Evolutionary conservation across 2,797 vertebrate species (phyloP).

Genomic region (Champsocephalus esox): DNA sequence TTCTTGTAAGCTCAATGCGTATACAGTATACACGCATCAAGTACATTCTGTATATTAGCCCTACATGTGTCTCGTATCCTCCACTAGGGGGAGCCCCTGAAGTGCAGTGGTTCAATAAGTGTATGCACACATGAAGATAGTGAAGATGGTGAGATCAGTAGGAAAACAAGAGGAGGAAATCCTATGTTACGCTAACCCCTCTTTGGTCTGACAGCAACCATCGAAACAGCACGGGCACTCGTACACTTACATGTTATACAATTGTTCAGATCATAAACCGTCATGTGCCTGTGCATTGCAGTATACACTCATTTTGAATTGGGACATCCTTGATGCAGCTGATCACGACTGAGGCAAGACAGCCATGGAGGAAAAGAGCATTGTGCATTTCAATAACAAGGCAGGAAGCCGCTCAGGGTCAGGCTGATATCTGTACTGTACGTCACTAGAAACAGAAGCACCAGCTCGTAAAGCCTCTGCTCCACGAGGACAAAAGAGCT

Average conservation of each 20-base stretch:
- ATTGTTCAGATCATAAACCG: neutral
- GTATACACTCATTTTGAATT: too few species aligned
- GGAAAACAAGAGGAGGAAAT: conserved; percentile 11
- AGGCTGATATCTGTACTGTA: conserved; percentile 18
- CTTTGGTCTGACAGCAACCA: neutral
- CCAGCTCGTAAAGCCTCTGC: conserved; percentile 20
- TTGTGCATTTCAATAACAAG: neutral
- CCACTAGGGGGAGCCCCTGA: conserved; percentile 51
- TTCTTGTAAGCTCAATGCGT: too few species aligned
- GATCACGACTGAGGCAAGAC: conserved; percentile 1
- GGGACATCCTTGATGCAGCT: neutral
- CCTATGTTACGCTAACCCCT: neutral
- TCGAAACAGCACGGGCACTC: neutral
- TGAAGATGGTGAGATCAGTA: neutral
- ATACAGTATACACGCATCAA: too few species aligned
- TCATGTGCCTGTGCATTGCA: neutral
- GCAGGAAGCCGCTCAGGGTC: conserved; percentile 14
- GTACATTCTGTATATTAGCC: too few species aligned
- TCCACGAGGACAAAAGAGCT: conserved; percentile 43
- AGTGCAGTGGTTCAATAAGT: too few species aligned
- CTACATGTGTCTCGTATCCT: neutral
- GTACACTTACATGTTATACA: too few species aligned
- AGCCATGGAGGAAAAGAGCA: neutral
- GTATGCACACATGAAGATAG: too few species aligned
- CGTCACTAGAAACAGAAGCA: conserved; percentile 18